Percentiles rank a stretch among this genome's conserved stretches.
These are phyloP conservation scores for Semaprochilodus insignis DNA, from an alignment of 2,797 vertebrate species.

Conservation along the genomic window DNA sequence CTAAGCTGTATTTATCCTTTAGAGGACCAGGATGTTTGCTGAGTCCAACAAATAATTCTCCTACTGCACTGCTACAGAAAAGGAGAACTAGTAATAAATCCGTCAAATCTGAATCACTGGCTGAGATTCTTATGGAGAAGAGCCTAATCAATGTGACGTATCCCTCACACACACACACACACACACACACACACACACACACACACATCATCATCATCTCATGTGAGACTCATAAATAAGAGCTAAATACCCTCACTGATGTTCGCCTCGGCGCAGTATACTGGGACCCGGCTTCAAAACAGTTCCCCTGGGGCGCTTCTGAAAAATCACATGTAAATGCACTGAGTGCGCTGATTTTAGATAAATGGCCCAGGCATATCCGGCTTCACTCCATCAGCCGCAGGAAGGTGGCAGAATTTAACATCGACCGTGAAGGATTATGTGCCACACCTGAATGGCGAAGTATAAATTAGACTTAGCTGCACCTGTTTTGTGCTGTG, in stretches of 20 bases:
- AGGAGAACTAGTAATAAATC: constrained; percentile 47
- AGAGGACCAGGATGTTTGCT: constrained; percentile 46
- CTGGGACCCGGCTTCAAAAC: constrained; percentile 52
- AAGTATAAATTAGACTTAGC: constrained; percentile 59
- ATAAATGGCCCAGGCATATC: constrained; percentile 59
- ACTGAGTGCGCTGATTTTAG: constrained; percentile 60
- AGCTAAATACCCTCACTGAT: constrained; percentile 25
- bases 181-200: constrained; percentile 11
- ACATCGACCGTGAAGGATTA: constrained; percentile 58
- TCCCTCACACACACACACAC: background rate
- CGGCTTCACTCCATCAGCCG: constrained; percentile 62
- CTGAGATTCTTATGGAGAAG: constrained; percentile 38
- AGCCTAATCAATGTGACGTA: constrained; percentile 46
- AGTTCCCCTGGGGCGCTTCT: constrained; percentile 15
- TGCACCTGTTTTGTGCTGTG: constrained; percentile 38
- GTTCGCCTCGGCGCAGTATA: constrained; percentile 63
- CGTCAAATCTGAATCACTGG: constrained; percentile 35
- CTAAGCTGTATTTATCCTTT: constrained; percentile 52
- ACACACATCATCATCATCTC: constrained; percentile 31
- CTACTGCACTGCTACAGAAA: constrained; percentile 22
- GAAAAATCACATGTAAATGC: constrained; percentile 62
- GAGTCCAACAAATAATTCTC: constrained; percentile 56
- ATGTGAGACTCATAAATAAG: constrained; percentile 60
- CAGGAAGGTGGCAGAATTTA: constrained; percentile 53
- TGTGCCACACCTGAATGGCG: constrained; percentile 56